Base-by-base conservation (phyloP, 2,888 invertebrate genomes). In the Lordiphosa andalusiaca region DNA sequence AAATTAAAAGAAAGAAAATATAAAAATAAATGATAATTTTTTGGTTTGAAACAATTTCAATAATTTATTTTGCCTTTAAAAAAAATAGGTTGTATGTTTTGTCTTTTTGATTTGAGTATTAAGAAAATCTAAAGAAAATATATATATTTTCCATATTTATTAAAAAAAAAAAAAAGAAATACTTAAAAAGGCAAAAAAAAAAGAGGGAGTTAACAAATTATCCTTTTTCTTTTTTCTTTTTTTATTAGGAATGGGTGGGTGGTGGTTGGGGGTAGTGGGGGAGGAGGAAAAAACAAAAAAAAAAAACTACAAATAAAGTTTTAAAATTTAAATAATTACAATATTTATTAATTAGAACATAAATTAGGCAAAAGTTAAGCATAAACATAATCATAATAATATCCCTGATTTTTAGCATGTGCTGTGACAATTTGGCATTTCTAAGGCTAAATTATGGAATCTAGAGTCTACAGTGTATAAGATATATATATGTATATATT, bases 1-100 rank as follows among this genome's bases (percentile, higher is more conserved):
- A 13, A 61, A 65, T 23, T 12, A 3, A 10, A 19, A 52, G 54
- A 50, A 48, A 6, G 10, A 44, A 44, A 44, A 4, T 42, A 49
- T 57, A 13, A 16, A 63, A 69, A 70, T 53, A 63, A 69, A 70
- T 53, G 12, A 61, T 54, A 58, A 38, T 54, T 66, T 59, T 71
- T 71, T 75, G 70, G 62, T 66, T 78, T 80, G 69, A 76, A 77
- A 77, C 62, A 74, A 73, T 77, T 77, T 80, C 74, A 71, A 80
- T 74, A 78, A 77, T 71, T 76, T 67, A 71, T 73, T 71, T 49
- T 61, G 30, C 30, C 30, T 30, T 30, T 30, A 51, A 61, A 60
- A 62, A 62, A 62, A 62, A 62, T 48, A 46, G 12, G 53, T 62
- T 61, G 53, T 9, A 36, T 36, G 40, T 35, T 46, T 13, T 33